Percentiles rank a stretch among this genome's conserved stretches.
Conservation (phyloP, 2,113 vertebrate species). For the Poeciliopsis turrubarensis region DNA sequence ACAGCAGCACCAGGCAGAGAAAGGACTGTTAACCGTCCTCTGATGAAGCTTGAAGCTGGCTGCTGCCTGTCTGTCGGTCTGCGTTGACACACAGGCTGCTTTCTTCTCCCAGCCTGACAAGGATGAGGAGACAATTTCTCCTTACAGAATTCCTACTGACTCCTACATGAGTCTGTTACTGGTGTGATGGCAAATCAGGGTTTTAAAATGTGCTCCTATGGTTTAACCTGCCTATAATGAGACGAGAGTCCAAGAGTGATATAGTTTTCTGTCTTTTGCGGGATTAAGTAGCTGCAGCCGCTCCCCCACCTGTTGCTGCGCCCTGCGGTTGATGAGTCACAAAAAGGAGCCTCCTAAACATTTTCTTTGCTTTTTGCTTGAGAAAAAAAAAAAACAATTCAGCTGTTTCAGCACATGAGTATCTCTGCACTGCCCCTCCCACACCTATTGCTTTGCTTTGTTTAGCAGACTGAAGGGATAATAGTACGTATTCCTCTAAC, state of each 20-base stretch:
- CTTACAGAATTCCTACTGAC: neutral
- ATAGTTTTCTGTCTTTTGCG: too few species aligned
- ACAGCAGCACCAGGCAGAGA: constrained; percentile 44
- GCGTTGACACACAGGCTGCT: constrained; percentile 24
- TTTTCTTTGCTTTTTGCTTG: neutral
- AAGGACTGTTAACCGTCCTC: constrained; percentile 27
- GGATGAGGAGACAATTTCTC: constrained; percentile 34
- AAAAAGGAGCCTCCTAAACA: neutral
- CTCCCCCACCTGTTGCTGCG: too few species aligned
- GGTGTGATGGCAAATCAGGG: neutral
- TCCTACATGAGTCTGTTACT: neutral
- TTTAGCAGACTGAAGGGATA: neutral
- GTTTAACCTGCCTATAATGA: too few species aligned
- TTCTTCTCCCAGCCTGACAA: constrained; percentile 30
- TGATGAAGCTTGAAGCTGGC: constrained; percentile 48
- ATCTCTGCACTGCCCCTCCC: neutral
- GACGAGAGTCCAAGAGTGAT: too few species aligned
- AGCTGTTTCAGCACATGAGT: neutral
- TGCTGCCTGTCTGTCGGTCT: constrained; percentile 45
- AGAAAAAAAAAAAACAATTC: neutral
- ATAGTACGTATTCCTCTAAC: neutral
- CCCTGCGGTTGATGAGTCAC: neutral
- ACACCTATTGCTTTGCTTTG: neutral
- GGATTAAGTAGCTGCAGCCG: too few species aligned
- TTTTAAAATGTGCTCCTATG: too few species aligned